Conservation (phyloP, 1,140 invertebrate genomes). For the Microplitis demolitor region DNA sequence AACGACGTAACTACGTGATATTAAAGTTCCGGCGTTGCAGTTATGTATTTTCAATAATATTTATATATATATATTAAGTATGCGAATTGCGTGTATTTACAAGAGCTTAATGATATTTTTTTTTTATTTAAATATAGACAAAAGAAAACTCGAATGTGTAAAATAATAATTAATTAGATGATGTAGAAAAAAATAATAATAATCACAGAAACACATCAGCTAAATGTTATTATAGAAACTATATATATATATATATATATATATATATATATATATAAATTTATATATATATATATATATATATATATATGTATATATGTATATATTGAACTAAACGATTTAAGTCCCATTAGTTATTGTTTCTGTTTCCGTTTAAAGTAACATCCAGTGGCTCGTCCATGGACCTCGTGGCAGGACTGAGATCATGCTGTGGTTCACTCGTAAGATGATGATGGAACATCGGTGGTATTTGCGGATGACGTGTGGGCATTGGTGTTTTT, state of each 20-base stretch:
- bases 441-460: constrained; percentile 51
- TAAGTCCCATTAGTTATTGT: constrained; percentile 40
- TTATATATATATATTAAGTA: neutral
- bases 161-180: neutral
- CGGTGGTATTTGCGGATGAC: constrained; percentile 44
- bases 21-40: neutral
- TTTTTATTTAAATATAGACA: neutral
- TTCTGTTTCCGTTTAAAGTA: constrained; percentile 49
- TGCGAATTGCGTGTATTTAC: constrained; percentile 1
- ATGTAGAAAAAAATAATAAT: neutral
- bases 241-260: neutral
- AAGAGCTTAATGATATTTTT: neutral
- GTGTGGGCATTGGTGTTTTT: constrained; percentile 46
- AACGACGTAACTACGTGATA: constrained; percentile 2
- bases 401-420: constrained; percentile 42
- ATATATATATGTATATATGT: neutral
- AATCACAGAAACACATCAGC: neutral
- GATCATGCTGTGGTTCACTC: constrained; percentile 36
- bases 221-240: neutral
- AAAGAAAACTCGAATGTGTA: neutral
- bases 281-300: too few species aligned
- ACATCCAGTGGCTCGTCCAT: constrained; percentile 58
- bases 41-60: neutral
- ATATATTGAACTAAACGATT: neutral
- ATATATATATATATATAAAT: too few species aligned